Conservation (phyloP, 2,797 vertebrate species). For the Macropodus opercularis region DNA sequence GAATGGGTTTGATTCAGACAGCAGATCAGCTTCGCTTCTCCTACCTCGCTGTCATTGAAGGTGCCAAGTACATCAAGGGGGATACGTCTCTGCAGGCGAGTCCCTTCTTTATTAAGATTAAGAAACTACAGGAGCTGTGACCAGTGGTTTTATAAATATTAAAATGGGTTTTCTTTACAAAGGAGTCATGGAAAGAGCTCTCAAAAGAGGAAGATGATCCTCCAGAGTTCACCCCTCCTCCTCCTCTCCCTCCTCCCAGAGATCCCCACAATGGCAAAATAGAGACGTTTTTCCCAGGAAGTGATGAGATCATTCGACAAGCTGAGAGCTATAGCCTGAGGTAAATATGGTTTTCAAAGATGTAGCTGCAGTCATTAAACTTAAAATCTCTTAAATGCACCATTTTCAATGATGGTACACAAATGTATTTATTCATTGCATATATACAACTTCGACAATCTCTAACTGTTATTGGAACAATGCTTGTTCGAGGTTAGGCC, state of each 20-base stretch:
- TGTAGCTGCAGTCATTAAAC: neutral
- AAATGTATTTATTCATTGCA: neutral
- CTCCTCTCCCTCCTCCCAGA: constrained; percentile 88
- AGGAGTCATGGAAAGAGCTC: constrained; percentile 96
- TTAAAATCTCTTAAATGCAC: no score
- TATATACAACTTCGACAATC: neutral
- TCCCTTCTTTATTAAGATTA: neutral
- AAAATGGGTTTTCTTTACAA: neutral
- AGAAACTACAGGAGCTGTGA: neutral
- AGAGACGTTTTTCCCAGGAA: constrained; percentile 73
- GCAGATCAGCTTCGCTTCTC: constrained; percentile 98
- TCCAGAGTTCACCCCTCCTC: constrained; percentile 89
- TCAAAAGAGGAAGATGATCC: constrained; percentile 94
- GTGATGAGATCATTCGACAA: constrained; percentile 53
- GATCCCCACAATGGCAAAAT: constrained; percentile 83
- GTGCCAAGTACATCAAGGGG: constrained; percentile 94
- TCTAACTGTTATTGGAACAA: no score
- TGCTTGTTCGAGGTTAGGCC: no score
- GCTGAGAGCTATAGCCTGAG: constrained; percentile 54
- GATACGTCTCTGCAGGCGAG: constrained; percentile 90
- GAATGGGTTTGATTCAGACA: constrained; percentile 98
- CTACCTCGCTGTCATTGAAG: constrained; percentile 95
- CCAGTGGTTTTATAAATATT: neutral
- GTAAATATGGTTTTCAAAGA: constrained; percentile 54
- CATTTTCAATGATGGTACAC: neutral